A percentile compares a stretch with the other conserved stretches of the same genome.
Conservation (phyloP, 2,113 vertebrate genomes). For the Cottus gobio region DNA sequence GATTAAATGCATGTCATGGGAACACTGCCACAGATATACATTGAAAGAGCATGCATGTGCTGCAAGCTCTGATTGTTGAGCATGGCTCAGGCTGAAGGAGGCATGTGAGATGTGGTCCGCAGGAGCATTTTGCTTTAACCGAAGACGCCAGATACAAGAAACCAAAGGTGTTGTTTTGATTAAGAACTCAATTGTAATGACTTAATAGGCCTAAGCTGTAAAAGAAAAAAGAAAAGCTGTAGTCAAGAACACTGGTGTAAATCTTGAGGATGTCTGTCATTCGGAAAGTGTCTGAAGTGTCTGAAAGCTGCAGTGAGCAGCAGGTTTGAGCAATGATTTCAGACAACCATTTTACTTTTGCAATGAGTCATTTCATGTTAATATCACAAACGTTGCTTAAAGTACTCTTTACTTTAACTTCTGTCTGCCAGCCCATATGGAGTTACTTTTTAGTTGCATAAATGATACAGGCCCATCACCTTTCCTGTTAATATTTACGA, state of each 20-base stretch:
- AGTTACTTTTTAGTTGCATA: background rate
- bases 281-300: background rate
- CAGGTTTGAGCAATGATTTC: background rate
- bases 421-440: background rate
- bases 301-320: background rate
- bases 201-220: background rate
- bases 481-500: conserved; percentile 10
- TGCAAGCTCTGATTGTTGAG: background rate
- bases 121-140: background rate
- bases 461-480: background rate
- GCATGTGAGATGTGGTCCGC: background rate
- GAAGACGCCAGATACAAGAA: background rate
- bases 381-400: background rate
- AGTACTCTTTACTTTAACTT: background rate
- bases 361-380: background rate
- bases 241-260: background rate
- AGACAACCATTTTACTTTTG: background rate
- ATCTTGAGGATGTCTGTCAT: background rate
- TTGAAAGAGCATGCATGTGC: background rate
- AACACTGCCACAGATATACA: background rate
- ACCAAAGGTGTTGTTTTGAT: background rate
- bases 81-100: background rate
- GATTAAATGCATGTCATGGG: background rate
- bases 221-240: background rate
- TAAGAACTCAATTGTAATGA: background rate